A percentile compares a stretch with the other conserved stretches of the same genome.
phyloP scores from a whole-genome alignment of 2,113 vertebrate species.

The Ranitomeya variabilis region DNA sequence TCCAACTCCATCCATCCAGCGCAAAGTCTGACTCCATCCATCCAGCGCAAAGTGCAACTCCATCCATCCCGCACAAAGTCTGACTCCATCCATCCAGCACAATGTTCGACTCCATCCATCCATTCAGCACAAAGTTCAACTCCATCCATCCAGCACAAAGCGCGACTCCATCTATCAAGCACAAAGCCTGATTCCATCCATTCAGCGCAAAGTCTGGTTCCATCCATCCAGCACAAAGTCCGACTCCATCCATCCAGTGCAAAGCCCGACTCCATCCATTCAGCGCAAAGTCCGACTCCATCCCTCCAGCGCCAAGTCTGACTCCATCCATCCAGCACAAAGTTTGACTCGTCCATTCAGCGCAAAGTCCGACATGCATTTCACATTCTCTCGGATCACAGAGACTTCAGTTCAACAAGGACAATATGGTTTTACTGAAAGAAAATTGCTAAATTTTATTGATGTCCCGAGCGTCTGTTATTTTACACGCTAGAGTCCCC shows the following conservation, averaged over 20 bases:
- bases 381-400: not conserved
- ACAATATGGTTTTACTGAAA: not conserved
- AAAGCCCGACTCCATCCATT: not conserved
- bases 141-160: too few relatives aligned
- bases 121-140: too few relatives aligned
- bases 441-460: not conserved
- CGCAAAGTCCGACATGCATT: not conserved
- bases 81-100: constrained; percentile 1
- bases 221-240: not conserved
- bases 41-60: too few relatives aligned
- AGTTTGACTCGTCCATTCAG: too few relatives aligned
- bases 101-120: not conserved
- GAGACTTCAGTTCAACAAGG: not conserved
- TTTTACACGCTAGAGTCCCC: not conserved
- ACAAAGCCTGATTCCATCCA: too few relatives aligned
- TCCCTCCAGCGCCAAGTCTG: too few relatives aligned
- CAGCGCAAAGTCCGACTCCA: too few relatives aligned
- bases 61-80: too few relatives aligned
- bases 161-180: not conserved
- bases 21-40: too few relatives aligned
- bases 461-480: not conserved
- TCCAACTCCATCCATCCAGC: too few relatives aligned
- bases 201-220: not conserved
- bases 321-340: not conserved
- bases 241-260: too few relatives aligned